These are phyloP conservation scores for Acanthococcus lagerstroemiae DNA, from an alignment of 2,888 invertebrate species.

Conservation along the genomic window DNA sequence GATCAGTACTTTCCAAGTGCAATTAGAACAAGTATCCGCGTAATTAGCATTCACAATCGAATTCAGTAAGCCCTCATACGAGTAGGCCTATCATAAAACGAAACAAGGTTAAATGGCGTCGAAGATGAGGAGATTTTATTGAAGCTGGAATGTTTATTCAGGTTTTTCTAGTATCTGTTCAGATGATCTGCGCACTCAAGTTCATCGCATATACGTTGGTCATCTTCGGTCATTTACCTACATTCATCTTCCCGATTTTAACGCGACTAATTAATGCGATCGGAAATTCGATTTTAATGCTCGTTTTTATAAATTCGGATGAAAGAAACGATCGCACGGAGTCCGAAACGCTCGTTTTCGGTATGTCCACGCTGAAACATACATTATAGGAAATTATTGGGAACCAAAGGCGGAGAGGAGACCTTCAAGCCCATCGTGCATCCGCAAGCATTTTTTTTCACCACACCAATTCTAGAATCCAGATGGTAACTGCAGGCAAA, in stretches of 20 bases:
- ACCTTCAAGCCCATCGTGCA: no score
- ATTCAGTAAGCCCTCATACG: not conserved
- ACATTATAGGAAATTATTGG: no score
- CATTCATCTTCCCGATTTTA: conserved; percentile 17
- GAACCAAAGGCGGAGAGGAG: no score
- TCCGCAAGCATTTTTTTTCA: no score
- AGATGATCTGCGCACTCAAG: conserved; percentile 18
- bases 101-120: conserved; percentile 8
- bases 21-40: not conserved
- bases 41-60: not conserved
- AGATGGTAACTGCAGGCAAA: no score
- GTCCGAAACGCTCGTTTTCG: no score
- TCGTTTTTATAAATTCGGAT: no score
- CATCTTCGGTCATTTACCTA: conserved; percentile 29
- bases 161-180: conserved; percentile 21
- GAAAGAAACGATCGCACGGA: no score
- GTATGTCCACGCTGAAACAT: no score
- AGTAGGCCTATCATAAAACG: not conserved
- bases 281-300: no score
- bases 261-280: no score
- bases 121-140: conserved; percentile 14
- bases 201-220: conserved; percentile 11
- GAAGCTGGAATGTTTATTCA: conserved; percentile 23
- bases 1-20: not conserved
- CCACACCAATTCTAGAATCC: no score